Conservation (phyloP, 1,140 invertebrate species). For the Drosophila bocqueti region DNA sequence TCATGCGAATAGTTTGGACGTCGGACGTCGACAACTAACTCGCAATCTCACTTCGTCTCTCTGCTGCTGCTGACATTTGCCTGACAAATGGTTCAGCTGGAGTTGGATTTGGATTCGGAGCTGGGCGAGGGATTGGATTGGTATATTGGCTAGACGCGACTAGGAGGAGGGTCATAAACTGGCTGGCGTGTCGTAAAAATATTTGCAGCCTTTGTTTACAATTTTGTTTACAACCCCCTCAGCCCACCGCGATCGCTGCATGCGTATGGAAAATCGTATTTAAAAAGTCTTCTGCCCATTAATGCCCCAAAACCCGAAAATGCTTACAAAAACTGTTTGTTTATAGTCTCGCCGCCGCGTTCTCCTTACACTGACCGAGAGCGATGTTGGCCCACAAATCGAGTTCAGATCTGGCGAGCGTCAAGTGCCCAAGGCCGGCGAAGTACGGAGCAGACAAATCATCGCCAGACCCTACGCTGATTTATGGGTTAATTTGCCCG, state of each 20-base stretch:
- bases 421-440: constrained; percentile 37
- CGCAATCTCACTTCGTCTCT: constrained; percentile 48
- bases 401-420: constrained; percentile 39
- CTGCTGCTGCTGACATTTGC: constrained; percentile 39
- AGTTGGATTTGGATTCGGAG: constrained; percentile 14
- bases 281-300: constrained; percentile 52
- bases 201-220: constrained; percentile 71
- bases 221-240: constrained; percentile 64
- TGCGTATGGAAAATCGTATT: constrained; percentile 57
- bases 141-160: constrained; percentile 37
- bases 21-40: constrained; percentile 50
- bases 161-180: constrained; percentile 51
- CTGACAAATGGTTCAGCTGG: constrained; percentile 45
- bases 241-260: constrained; percentile 13
- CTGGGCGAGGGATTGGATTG: neutral
- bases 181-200: constrained; percentile 66
- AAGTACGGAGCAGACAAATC: constrained; percentile 23
- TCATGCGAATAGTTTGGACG: constrained; percentile 48
- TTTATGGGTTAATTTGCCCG: constrained; percentile 30
- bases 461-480: constrained; percentile 29
- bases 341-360: constrained; percentile 33
- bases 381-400: constrained; percentile 35
- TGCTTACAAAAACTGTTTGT: constrained; percentile 66
- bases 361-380: constrained; percentile 24
- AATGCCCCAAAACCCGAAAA: constrained; percentile 36